A percentile compares a stretch with the other conserved stretches of the same genome.
phyloP scores from a whole-genome alignment of 2,113 vertebrate species.

The Platysteira castanea region DNA sequence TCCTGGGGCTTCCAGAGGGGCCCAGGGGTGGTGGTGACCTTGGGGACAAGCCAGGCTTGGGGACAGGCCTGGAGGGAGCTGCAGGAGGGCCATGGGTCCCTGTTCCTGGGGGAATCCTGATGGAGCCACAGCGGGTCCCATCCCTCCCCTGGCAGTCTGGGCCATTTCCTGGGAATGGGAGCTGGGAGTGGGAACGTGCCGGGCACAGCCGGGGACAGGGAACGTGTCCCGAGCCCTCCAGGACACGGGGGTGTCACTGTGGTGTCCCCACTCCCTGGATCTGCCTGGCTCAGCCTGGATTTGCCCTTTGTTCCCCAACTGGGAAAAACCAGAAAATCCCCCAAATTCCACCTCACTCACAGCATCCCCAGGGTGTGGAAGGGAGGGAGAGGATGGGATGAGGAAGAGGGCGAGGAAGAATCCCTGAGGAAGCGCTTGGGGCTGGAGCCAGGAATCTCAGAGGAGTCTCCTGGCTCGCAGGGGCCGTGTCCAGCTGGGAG shows the following conservation, averaged over 20 bases:
- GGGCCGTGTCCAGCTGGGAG: neutral
- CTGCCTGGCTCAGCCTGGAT: neutral
- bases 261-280: neutral
- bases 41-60: neutral
- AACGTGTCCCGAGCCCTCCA: neutral
- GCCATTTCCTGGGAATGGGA: neutral
- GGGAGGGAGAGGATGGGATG: neutral
- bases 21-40: neutral
- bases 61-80: neutral
- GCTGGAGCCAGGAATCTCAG: neutral
- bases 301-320: neutral
- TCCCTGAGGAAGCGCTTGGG: neutral
- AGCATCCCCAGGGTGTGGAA: neutral
- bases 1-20: neutral
- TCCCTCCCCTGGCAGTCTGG: neutral
- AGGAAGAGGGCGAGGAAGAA: neutral
- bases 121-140: neutral
- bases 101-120: neutral
- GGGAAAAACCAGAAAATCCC: neutral
- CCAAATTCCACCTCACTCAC: neutral
- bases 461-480: neutral
- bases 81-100: neutral
- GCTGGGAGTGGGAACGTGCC: neutral
- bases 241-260: neutral
- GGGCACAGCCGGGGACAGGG: neutral